Evolutionary conservation across 2,888 invertebrate species (phyloP), one percentile per base, ranked within the genome.

Genomic region (Tinea trinotella): DNA sequence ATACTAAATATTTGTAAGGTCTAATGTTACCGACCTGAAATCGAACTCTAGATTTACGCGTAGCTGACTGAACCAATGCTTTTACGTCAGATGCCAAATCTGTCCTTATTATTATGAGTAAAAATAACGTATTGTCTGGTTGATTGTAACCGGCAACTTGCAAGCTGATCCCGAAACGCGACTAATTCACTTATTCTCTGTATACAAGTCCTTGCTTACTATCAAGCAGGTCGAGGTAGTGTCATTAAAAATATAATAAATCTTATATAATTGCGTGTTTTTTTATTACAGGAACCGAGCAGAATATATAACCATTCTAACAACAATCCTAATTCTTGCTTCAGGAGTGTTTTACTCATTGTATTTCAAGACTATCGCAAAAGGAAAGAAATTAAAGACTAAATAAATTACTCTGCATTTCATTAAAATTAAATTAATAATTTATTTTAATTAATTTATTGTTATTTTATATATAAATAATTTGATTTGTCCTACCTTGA

Each of bases 251-350:
- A 17, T 44, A 17, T 13, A 44, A 17, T 44, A 44, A 3, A 12
- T 15, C 17, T 2, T 44, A 9, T 30, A 9, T 7, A 15, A 15
- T 40, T 40, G 40, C 12, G 36, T 22, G 22, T 22, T 7, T 30
- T n/a, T 30, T 4, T 4, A 7, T 72, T 70, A 1, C 72, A 87
- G 86, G 52, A 93, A 93, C 67, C 87, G 89, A 20, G 76, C 79
- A 0, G 93, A 93, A 68, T 92, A 92, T 64, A 81, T 92, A 3
- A 70, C 87, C 0, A 80, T 92, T 5, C 66, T 92, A 2, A 74
- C 87, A 1, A 74, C 88, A 0, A 87, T 91, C 49, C 74, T 88
- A 48, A 58, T 89, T 3, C 60, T 88, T 1, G 92, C 91, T 0
- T 62, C 80, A 1, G 79, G 79, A 6, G 83, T 91, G 7, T 92